These are phyloP conservation scores for Indicator maculatus DNA, from an alignment of 2,113 vertebrate genomes.

Conservation along the genomic window DNA sequence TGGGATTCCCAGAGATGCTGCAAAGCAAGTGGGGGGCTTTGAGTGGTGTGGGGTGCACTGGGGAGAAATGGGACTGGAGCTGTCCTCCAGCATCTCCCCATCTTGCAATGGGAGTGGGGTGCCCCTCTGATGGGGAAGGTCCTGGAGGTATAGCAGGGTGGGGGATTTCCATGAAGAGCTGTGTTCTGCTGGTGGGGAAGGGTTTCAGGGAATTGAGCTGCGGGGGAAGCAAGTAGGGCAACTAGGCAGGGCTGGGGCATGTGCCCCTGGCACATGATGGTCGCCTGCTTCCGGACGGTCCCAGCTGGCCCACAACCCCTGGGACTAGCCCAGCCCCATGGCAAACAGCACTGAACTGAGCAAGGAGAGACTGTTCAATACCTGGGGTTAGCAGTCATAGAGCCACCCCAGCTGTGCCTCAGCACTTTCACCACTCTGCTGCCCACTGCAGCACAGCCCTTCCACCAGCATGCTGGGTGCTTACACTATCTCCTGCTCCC, in stretches of 20 bases:
- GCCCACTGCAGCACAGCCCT: not conserved
- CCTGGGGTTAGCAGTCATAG: not conserved
- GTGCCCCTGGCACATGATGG: not conserved
- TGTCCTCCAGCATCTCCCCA: not conserved
- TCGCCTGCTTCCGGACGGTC: not conserved
- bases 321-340: not conserved
- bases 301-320: not conserved
- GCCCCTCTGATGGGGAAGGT: not conserved
- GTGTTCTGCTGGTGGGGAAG: not conserved
- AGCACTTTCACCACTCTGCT: accelerated
- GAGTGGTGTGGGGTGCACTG: accelerated
- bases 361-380: not conserved
- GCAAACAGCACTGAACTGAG: not conserved
- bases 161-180: not conserved
- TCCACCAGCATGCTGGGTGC: accelerated
- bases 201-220: not conserved
- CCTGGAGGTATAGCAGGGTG: accelerated
- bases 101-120: not conserved
- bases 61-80: not conserved
- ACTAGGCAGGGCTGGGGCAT: not conserved
- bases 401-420: not conserved
- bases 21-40: accelerated
- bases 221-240: not conserved
- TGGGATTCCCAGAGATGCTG: not conserved
- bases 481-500: not conserved